Conservation (phyloP, 2,797 vertebrate species). For the Hypotaenidia okinawae region DNA sequence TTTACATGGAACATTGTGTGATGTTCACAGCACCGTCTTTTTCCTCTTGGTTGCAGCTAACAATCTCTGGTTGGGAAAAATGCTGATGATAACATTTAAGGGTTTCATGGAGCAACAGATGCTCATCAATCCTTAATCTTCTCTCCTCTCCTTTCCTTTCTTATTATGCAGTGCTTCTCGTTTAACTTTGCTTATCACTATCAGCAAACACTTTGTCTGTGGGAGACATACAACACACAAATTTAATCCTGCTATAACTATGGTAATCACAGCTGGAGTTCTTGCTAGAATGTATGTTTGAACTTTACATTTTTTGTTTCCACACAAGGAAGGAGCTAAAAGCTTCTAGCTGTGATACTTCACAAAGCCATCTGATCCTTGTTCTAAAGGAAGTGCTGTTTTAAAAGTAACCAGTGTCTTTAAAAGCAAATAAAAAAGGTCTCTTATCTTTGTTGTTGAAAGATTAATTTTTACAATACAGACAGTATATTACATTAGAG, state of each 20-base stretch:
- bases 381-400: not conserved
- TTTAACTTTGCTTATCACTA: not conserved
- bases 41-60: not conserved
- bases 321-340: not conserved
- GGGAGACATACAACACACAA: not conserved
- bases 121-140: not conserved
- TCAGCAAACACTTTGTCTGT: not conserved
- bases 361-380: not conserved
- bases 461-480: not conserved
- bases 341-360: not conserved
- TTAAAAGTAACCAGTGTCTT: not conserved
- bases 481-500: not conserved
- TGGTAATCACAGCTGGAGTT: not conserved
- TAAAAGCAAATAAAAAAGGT: not conserved
- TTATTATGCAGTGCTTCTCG: not conserved
- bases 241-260: not conserved
- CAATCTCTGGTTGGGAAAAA: not conserved
- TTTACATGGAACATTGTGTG: not conserved
- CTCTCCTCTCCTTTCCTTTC: too few relatives aligned
- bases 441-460: not conserved
- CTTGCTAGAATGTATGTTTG: not conserved
- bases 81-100: not conserved
- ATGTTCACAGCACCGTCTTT: not conserved
- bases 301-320: not conserved
- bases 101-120: not conserved